Percentiles rank a stretch among this genome's conserved stretches.
Evolutionary conservation across 2,113 vertebrate species (phyloP).

Genomic region (Cinclus mexicanus): DNA sequence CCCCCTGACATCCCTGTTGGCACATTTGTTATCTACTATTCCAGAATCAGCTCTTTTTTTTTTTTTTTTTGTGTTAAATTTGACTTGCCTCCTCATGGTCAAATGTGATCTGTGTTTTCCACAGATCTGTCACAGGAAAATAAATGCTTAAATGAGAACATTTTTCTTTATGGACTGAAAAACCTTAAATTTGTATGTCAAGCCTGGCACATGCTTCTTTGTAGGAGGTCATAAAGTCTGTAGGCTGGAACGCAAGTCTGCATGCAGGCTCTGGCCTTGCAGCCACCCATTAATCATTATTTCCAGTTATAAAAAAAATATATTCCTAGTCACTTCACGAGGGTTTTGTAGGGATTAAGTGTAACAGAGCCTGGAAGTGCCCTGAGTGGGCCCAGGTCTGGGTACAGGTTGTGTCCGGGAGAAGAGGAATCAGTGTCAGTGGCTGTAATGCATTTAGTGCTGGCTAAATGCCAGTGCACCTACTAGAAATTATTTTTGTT

Average conservation of each 20-base stretch:
- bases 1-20: rapidly evolving
- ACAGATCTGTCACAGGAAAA: neutral
- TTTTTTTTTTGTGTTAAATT: neutral
- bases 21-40: rapidly evolving
- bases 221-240: neutral
- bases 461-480: no score
- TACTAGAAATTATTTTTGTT: no score
- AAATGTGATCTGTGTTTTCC: neutral
- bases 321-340: neutral
- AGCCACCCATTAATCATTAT: neutral
- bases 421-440: neutral
- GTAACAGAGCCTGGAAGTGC: neutral
- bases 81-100: neutral
- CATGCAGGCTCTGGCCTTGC: neutral
- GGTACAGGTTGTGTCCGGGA: rapidly evolving
- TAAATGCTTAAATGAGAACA: neutral
- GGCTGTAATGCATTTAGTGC: no score
- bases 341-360: neutral
- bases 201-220: neutral
- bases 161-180: neutral
- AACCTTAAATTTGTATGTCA: neutral
- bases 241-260: neutral
- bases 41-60: neutral
- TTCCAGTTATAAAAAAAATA: neutral
- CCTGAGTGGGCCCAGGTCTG: neutral